Base-by-base conservation (phyloP, 30 jellyfish, hydroid and myxozoan species). In the Catostylus mosaicus region DNA sequence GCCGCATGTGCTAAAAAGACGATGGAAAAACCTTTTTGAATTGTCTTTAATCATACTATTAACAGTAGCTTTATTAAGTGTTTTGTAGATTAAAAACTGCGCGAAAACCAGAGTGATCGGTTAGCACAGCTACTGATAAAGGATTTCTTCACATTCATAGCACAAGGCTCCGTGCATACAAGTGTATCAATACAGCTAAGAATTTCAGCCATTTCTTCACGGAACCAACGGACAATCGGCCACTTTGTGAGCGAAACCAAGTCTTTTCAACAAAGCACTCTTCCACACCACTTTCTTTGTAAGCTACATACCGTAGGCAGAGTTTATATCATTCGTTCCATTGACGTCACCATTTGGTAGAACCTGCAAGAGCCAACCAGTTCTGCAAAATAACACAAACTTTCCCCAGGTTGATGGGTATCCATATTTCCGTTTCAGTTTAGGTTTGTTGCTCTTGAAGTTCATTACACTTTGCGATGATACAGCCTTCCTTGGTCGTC, bases 341-440 rank as follows among this genome's bases (percentile, higher is more conserved):
- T 72, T 73, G 68, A 88, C 96, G 5, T 23, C 65, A 1, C 96
- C 96, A 48, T 68, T 54, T 1, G 92, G 88, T 54, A 61, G 30
- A 4, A 88, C 64, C 48, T 88, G 88, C 38, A 88, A 75, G 60
- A 78, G 61, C 83, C 83, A 88, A 1, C 96, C 96, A 11, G 88
- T 88, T 66, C 62, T 45, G 79, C 96, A 61, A 61, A 78, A 73
- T 36, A 88, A 70, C 69, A 57, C 29, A 34, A 79, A 52, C 18
- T 54, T 73, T 33, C 89, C 82, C 87, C 92, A 52, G 76, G 60
- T 78, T 6, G 96, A 63, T 60, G 96, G 96, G 57, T 70, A 83
- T 9, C 29, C 29, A 57, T 82, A 23, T 46, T 60, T 26, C 16
- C 79, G 32, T 37, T 45, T 77, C 40, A 38, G 69, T 14, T 62